Evolutionary conservation across 2,888 invertebrate species (phyloP), one percentile per base, ranked within the genome.

Genomic region (Venusia cambrica): DNA sequence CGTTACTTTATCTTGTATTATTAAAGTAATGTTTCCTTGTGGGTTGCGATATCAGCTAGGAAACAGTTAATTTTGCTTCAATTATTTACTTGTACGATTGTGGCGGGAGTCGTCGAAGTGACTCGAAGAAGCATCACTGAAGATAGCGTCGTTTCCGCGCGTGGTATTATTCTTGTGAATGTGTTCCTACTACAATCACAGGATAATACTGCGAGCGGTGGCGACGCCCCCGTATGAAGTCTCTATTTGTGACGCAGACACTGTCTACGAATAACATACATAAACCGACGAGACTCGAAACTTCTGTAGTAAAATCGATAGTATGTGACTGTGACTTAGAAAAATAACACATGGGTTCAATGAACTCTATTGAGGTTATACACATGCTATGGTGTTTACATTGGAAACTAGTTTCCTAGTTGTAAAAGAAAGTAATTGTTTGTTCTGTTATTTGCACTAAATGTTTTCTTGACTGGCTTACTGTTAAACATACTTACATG

Each of bases 181-280:
- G 91, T 92, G 90, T 91, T 84, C 48, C 57, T 57, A 72, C 63
- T 87, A 92, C 92, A 92, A 93, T 93, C 93, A 93, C 93, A 93
- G 92, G 92, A 93, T 92, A 93, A 93, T 93, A 93, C 93, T 93
- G 92, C 93, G 92, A 92, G 92, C 68, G 88, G 89, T 80, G 76
- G 71, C 57, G 62, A 62, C 60, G 55, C 55, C 45, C 50, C 37
- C 44, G 41, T 20, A 42, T 46, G 33, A 28, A 28, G 33, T 29
- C 27, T 32, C 12, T 42, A 22, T 18, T 9, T 18, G 7, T 32
- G 29, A 21, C 25, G 7, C 13, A 25, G 12, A 7, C 7, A 12
- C 17, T 27, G 12, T 20, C 21, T 18, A 45, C 18, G 13, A 39
- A 37, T 32, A 33, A 25, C 37, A 30, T 33, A 41, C 33, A n/a